phyloP scores from a whole-genome alignment of 53 echinoderm and acorn worm genomes.

The Apostichopus leukothele region DNA sequence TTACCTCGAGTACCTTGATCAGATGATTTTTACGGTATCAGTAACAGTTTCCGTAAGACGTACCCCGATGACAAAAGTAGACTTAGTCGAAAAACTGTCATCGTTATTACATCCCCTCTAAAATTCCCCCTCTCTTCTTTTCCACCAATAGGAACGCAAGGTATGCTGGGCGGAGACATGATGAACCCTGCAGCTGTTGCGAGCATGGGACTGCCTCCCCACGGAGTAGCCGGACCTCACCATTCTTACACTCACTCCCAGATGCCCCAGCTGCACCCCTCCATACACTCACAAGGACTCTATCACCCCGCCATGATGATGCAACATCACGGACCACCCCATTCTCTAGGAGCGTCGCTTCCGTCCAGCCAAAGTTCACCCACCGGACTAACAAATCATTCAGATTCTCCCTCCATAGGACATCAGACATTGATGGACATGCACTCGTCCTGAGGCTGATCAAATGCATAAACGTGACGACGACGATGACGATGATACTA shows the following conservation, averaged over 20 bases:
- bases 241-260: conserved; percentile 62
- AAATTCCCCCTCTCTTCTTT: not conserved
- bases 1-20: too few relatives aligned
- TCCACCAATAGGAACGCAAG: conserved; percentile 36
- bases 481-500: too few relatives aligned
- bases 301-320: conserved; percentile 53
- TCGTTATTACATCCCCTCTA: not conserved
- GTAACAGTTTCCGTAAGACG: not conserved
- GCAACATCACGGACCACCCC: conserved; percentile 50
- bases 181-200: conserved; percentile 54
- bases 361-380: conserved; percentile 53
- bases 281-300: conserved; percentile 68
- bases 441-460: conserved; percentile 33
- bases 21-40: not conserved
- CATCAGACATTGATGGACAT: conserved; percentile 52
- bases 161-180: conserved; percentile 52
- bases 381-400: conserved; percentile 47
- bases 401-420: conserved; percentile 44
- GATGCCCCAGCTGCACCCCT: conserved; percentile 73
- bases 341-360: conserved; percentile 48
- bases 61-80: too few relatives aligned
- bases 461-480: not conserved
- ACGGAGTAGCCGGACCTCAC: conserved; percentile 46
- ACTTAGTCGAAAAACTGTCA: too few relatives aligned
- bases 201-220: conserved; percentile 47